A percentile compares a stretch with the other conserved stretches of the same genome.
phyloP scores from a whole-genome alignment of 2,113 vertebrate species.

The Brachirus orientalis region DNA sequence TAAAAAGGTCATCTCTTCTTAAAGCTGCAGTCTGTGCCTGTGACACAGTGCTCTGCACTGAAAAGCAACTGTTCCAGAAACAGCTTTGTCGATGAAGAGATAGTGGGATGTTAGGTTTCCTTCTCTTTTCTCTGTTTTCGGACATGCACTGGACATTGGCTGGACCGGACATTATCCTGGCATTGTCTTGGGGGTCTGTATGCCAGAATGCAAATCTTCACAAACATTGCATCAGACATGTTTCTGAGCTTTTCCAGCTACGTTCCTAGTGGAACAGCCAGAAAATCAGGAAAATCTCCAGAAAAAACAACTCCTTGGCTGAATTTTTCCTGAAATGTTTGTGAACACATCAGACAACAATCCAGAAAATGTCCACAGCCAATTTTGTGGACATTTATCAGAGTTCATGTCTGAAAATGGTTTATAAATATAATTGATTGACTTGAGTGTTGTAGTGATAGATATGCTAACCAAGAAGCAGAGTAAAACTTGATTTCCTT shows the following conservation, averaged over 20 bases:
- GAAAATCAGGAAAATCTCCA: neutral
- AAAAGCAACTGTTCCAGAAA: neutral
- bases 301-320: too few species aligned
- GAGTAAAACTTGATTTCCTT: too few species aligned
- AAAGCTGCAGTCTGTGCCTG: conserved; percentile 37
- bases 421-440: too few species aligned
- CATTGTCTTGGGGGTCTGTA: neutral
- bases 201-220: neutral
- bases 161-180: neutral
- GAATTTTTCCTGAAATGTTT: too few species aligned
- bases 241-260: neutral
- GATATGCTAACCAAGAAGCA: too few species aligned
- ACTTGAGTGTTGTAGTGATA: too few species aligned
- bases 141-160: neutral
- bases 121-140: neutral
- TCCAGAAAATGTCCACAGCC: too few species aligned
- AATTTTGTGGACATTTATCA: too few species aligned
- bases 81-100: conserved; percentile 20
- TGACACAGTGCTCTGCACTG: neutral
- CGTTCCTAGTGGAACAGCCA: neutral
- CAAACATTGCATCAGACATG: neutral
- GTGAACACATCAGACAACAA: too few species aligned
- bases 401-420: too few species aligned
- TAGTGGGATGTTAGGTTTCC: conserved; percentile 4
- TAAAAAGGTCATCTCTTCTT: conserved; percentile 14